These are phyloP conservation scores for Sarcophaga peregrina DNA, from an alignment of 1,140 invertebrate genomes.

Conservation along the genomic window DNA sequence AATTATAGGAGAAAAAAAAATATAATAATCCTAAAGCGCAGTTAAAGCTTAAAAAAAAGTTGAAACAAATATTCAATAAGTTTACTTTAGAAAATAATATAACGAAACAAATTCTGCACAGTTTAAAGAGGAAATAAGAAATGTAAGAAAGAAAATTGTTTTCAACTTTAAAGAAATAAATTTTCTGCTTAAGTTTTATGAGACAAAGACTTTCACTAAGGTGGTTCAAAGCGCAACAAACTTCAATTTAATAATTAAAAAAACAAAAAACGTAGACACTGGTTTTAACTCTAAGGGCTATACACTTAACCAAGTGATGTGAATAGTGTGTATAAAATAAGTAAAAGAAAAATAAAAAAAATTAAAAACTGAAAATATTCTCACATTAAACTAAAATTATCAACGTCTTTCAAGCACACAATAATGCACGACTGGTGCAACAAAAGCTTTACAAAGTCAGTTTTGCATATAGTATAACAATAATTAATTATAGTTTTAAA, in stretches of 20 bases:
- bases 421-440: too few relatives aligned
- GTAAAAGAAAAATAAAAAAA: background rate
- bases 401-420: too few relatives aligned
- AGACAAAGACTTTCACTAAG: constrained; percentile 27
- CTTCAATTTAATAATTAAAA: background rate
- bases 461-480: constrained; percentile 8
- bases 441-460: background rate
- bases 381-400: background rate
- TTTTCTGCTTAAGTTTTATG: background rate
- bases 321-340: background rate
- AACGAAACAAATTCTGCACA: background rate
- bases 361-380: constrained; percentile 14
- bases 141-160: background rate
- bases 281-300: constrained; percentile 6
- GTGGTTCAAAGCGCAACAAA: constrained; percentile 28
- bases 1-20: constrained; percentile 3
- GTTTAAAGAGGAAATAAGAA: background rate
- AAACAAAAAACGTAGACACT: background rate
- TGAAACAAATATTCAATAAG: background rate
- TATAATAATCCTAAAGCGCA: constrained; percentile 10
- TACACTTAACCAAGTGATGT: background rate
- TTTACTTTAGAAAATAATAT: background rate
- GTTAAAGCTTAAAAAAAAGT: background rate
- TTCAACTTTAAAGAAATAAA: background rate
- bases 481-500: constrained; percentile 2